Base-by-base conservation (phyloP, 1,140 invertebrate species). In the Asbolus verrucosus region DNA sequence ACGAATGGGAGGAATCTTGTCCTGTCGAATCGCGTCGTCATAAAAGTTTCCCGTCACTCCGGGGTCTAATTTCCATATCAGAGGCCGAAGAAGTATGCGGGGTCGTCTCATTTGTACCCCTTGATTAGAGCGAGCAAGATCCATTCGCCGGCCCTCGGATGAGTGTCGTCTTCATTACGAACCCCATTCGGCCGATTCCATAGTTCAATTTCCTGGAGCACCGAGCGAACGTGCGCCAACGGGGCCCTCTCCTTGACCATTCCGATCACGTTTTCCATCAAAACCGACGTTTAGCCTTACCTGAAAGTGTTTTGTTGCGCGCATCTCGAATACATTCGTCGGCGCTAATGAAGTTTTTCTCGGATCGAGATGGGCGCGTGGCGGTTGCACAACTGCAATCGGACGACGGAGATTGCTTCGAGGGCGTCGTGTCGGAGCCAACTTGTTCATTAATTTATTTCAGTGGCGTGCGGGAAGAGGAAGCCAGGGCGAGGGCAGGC, bases 221-320 rank as follows among this genome's bases (percentile, higher is more conserved):
- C 9, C 24, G 46, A 27, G 27, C 46, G 43, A 19, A 18, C 43
- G 43, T 9, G n/a, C 39, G 6, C 39, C 39, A 41, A 15, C 33
- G 11, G 5, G 19, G 18, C 5, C 43, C 5, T 18, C 43, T 3
- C 41, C n/a, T 50, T 67, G 65, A 33, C 41, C 43, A 69, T 61
- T 69, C 67, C 2, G 39, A 60, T 43, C 67, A 69, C 67, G 67
- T 69, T 61, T 69, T 69, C 59, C 67, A 69, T 69, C 67, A 69
- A 69, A 69, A 69, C 67, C 59, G 67, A 69, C 67, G 54, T 69
- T 69, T 69, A 69, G 67, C 41, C 54, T 41, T 60, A 69, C 67
- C 67, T 69, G 67, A 62, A 43, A 43, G 59, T 69, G 67, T 69
- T 69, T 63, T 63, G 61, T 39, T 41, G 16, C 14, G 19, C 30